Evolutionary conservation across 2,113 vertebrate species (phyloP).

Genomic region (Perognathus longimembris): DNA sequence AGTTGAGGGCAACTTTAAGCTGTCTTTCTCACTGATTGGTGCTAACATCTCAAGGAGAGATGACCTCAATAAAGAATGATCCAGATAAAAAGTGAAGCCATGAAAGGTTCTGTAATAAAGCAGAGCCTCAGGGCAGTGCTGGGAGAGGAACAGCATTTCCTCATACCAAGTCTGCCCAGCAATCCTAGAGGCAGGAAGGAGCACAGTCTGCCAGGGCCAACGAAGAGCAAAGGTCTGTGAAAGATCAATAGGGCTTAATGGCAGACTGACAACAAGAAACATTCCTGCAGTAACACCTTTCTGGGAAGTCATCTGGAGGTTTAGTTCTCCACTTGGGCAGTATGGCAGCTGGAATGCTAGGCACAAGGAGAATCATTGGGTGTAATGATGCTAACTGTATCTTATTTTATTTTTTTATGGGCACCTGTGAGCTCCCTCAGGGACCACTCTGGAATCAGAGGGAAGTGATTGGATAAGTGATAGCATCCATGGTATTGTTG

Average conservation of each 20-base stretch:
- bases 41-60: conserved; percentile 1
- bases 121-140: not conserved
- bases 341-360: not conserved
- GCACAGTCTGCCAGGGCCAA: not conserved
- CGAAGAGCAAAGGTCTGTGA: not conserved
- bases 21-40: not conserved
- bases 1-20: conserved; percentile 4
- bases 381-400: not conserved
- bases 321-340: not conserved
- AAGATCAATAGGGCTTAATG: not conserved
- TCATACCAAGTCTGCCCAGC: not conserved
- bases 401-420: not conserved
- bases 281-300: not conserved
- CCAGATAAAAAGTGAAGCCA: conserved; percentile 38
- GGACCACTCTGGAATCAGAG: not conserved
- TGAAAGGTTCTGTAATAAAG: conserved; percentile 35
- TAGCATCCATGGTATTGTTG: not conserved
- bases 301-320: not conserved
- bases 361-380: not conserved
- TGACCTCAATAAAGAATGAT: conserved; percentile 38
- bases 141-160: conserved; percentile 23
- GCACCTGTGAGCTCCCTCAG: not conserved
- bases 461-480: not conserved
- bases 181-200: conserved; percentile 3
- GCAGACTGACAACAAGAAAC: not conserved